phyloP scores from a whole-genome alignment of 2,888 invertebrate genomes.

The Scaptodrosophila latifasciaeformis region DNA sequence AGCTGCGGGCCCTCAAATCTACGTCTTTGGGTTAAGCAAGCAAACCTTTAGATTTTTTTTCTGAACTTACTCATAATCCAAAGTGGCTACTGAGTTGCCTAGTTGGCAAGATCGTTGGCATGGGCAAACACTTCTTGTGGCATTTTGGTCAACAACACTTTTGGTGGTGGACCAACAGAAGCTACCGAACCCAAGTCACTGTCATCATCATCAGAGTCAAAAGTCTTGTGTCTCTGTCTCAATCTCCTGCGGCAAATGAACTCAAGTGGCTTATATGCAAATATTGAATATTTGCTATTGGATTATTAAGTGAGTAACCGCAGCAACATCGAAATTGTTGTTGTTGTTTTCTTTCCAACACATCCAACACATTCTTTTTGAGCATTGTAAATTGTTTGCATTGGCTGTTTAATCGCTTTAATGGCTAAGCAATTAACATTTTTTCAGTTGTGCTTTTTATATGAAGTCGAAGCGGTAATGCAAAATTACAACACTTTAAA shows the following conservation, averaged over 20 bases:
- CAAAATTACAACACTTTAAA: slow-evolving; percentile 19
- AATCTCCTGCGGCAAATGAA: slow-evolving; percentile 67
- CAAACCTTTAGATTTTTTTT: too few species aligned
- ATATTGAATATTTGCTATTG: slow-evolving; percentile 61
- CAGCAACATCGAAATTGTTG: slow-evolving; percentile 20
- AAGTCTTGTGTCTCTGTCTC: slow-evolving; percentile 52
- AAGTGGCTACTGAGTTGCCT: slow-evolving; percentile 64
- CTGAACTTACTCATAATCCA: slow-evolving; percentile 58
- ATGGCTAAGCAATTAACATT: slow-evolving; percentile 61
- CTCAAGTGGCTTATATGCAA: slow-evolving; percentile 62
- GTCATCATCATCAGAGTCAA: slow-evolving; percentile 46
- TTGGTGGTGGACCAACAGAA: slow-evolving; percentile 9
- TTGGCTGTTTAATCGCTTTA: slow-evolving; percentile 64
- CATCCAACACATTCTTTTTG: slow-evolving; percentile 28
- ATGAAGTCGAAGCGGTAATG: slow-evolving; percentile 16
- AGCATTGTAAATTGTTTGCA: slow-evolving; percentile 50
- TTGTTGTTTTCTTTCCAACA: slow-evolving; percentile 26
- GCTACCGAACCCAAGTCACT: slow-evolving; percentile 42
- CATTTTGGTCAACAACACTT: slow-evolving; percentile 52
- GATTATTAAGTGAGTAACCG: slow-evolving; percentile 69
- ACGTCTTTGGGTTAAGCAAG: slow-evolving; percentile 61
- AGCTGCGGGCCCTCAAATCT: slow-evolving; percentile 1
- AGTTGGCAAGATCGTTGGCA: slow-evolving; percentile 23
- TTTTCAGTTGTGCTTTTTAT: slow-evolving; percentile 17
- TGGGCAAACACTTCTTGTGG: slow-evolving; percentile 52